A percentile compares a stretch with the other conserved stretches of the same genome.
These are phyloP conservation scores for Caenorhabditis remanei DNA, from an alignment of 1,140 invertebrate species.

Conservation along the genomic window DNA sequence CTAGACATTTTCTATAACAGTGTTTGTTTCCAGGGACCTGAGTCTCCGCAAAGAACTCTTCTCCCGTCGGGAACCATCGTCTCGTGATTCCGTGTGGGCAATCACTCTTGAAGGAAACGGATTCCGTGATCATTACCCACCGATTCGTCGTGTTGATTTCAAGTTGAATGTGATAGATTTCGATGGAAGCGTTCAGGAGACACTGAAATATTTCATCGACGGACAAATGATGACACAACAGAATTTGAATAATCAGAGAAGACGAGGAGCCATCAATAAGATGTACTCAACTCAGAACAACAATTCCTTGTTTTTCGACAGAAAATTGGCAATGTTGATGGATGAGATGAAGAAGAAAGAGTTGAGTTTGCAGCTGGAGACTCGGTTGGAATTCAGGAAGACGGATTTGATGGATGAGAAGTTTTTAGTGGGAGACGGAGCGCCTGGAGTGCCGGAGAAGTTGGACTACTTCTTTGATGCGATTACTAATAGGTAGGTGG, in stretches of 20 bases:
- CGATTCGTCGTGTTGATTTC: neutral
- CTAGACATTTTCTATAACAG: no score
- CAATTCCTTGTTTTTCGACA: neutral
- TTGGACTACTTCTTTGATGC: slow-evolving; percentile 21
- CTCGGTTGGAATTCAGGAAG: slow-evolving; percentile 10
- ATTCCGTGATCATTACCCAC: slow-evolving; percentile 12
- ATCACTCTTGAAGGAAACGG: slow-evolving; percentile 10
- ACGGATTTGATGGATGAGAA: neutral
- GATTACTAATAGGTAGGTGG: neutral
- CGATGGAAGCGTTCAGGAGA: neutral
- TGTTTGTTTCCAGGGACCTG: slow-evolving; percentile 25
- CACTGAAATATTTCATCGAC: slow-evolving; percentile 22
- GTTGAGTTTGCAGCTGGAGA: neutral
- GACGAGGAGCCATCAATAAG: neutral
- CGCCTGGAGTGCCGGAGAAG: neutral
- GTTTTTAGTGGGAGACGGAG: slow-evolving; percentile 21
- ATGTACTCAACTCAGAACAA: neutral
- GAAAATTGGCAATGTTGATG: neutral
- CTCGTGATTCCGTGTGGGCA: neutral
- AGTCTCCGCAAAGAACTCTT: slow-evolving; percentile 1
- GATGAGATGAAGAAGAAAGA: neutral
- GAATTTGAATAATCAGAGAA: neutral
- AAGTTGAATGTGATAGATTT: slow-evolving; percentile 7
- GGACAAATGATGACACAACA: neutral
- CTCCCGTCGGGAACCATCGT: neutral